These are phyloP conservation scores for Coregonus suidteri DNA, from an alignment of 2,797 vertebrate genomes.

Conservation along the genomic window DNA sequence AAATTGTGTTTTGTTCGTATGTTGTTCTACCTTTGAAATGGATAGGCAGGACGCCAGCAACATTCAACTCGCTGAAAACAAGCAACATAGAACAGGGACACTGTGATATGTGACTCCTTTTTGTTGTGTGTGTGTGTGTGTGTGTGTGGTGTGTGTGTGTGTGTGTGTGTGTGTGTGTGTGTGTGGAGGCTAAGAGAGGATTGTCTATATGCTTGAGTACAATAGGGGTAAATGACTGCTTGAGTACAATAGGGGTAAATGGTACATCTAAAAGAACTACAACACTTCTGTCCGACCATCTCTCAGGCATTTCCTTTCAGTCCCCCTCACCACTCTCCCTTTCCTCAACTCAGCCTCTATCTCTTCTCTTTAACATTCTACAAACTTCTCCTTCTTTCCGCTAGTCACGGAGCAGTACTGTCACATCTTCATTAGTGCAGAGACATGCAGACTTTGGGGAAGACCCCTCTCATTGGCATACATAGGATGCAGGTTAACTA, in stretches of 20 bases:
- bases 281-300: slow-evolving; percentile 45
- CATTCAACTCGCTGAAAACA: background rate
- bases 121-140: background rate
- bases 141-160: background rate
- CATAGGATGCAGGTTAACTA: slow-evolving; percentile 71
- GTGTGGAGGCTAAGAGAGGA: background rate
- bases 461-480: slow-evolving; percentile 69
- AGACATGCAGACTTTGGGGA: slow-evolving; percentile 72
- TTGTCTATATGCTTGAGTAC: background rate
- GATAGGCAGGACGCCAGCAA: background rate
- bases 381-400: slow-evolving; percentile 40
- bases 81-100: background rate
- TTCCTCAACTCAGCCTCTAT: background rate
- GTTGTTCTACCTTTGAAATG: background rate
- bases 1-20: background rate
- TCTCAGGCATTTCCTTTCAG: background rate
- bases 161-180: background rate
- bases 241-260: too few species aligned
- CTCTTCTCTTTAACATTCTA: background rate
- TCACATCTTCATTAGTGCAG: slow-evolving; percentile 77
- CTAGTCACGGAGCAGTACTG: slow-evolving; percentile 63
- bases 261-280: slow-evolving; percentile 26
- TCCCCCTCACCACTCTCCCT: slow-evolving; percentile 26
- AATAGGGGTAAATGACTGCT: background rate
- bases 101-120: too few species aligned